A percentile compares a stretch with the other conserved stretches of the same genome.
Conservation (phyloP, 1,140 invertebrate genomes). For the Helicorthomorpha holstii region DNA sequence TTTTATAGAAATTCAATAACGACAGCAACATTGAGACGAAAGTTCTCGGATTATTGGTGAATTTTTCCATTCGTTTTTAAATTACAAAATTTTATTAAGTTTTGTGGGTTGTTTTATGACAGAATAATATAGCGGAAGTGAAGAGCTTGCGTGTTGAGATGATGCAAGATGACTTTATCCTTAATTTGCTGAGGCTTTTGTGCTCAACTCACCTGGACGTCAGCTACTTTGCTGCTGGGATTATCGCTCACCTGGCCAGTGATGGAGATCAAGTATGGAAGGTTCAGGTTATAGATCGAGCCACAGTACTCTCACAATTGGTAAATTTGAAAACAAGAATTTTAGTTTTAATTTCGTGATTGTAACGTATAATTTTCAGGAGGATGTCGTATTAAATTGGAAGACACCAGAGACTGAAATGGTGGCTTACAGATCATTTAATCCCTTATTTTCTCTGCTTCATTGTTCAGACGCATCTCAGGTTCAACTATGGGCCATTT, state of each 20-base stretch:
- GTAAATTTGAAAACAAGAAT: slow-evolving; percentile 27
- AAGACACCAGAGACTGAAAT: slow-evolving; percentile 55
- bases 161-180: slow-evolving; percentile 44
- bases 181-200: slow-evolving; percentile 35
- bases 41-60: slow-evolving; percentile 49
- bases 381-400: slow-evolving; percentile 45
- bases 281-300: slow-evolving; percentile 14
- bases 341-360: slow-evolving; percentile 5
- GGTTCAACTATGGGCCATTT: slow-evolving; percentile 64
- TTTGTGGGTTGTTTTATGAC: slow-evolving; percentile 10
- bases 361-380: slow-evolving; percentile 22
- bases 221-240: slow-evolving; percentile 66
- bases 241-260: slow-evolving; percentile 56
- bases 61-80: slow-evolving; percentile 4
- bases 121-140: slow-evolving; percentile 69
- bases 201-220: slow-evolving; percentile 55
- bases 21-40: slow-evolving; percentile 57
- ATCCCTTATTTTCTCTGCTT: slow-evolving; percentile 55
- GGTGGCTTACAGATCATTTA: slow-evolving; percentile 68
- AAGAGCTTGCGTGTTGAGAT: slow-evolving; percentile 34
- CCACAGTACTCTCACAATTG: slow-evolving; percentile 33
- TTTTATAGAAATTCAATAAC: slow-evolving; percentile 32
- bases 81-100: background rate
- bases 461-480: slow-evolving; percentile 38
- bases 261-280: slow-evolving; percentile 37